phyloP scores from a whole-genome alignment of 23 tunicate species.

The Aplidium turbinatum region DNA sequence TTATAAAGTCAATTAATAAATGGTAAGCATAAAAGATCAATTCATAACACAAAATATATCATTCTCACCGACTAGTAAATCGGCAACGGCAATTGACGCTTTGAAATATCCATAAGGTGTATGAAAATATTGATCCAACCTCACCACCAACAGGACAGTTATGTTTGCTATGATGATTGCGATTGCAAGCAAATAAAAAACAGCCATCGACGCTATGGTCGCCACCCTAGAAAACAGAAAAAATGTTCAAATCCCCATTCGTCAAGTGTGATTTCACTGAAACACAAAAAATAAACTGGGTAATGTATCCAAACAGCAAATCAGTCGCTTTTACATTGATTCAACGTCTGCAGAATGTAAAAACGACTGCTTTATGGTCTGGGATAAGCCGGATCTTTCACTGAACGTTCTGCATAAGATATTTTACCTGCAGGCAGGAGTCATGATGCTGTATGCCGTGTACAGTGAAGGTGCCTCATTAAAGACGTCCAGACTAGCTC shows the following conservation, averaged over 20 bases:
- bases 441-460: constrained; percentile 18
- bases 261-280: too few species aligned
- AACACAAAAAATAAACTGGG: too few species aligned
- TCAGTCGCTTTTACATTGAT: too few species aligned
- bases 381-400: too few species aligned
- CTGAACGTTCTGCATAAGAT: neutral
- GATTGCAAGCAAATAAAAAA: constrained; percentile 9
- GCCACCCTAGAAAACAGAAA: constrained; percentile 7
- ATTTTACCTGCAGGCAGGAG: constrained; percentile 19
- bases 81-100: constrained; percentile 39
- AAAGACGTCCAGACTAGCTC: constrained; percentile 8
- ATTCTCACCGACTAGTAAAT: constrained; percentile 34
- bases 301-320: too few species aligned
- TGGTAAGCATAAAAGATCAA: too few species aligned
- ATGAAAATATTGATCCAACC: constrained; percentile 26
- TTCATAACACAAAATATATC: too few species aligned
- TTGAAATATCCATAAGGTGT: constrained; percentile 33
- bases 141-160: constrained; percentile 33
- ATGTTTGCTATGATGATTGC: constrained; percentile 23
- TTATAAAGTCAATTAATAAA: too few species aligned
- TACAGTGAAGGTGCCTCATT: neutral
- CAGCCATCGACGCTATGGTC: neutral
- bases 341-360: too few species aligned
- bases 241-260: neutral
- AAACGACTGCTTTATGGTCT: too few species aligned